Evolutionary conservation across 2,797 vertebrate genomes (phyloP), one percentile per base, ranked within the genome.

Genomic region (Phataginus tricuspis): DNA sequence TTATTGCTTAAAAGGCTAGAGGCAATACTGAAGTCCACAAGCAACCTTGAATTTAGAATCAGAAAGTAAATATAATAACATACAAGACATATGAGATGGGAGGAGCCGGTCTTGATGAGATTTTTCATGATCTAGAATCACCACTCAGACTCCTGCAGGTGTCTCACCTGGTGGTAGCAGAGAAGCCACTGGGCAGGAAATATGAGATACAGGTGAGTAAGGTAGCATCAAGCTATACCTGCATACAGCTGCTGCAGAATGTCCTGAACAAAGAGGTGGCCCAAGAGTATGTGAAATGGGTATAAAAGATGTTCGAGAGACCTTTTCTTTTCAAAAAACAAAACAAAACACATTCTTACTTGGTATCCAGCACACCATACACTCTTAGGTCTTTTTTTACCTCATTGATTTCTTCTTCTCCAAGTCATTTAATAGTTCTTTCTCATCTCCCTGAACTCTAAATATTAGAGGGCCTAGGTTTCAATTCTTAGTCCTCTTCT

Each of bases 41-140:
- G 51, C 55, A 97, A 75, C 39, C 57, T 0, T 75, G 74, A 93
- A 91, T 86, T 94, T 83, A 86, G 9, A 94, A 75, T 79, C 51
- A 77, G 63, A 68, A 86, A n/a, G 51, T 42, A 92, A 72, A 39
- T 45, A 9, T 37, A 78, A 51, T 42, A 85, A 53, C 29, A 77
- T 57, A 71, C 16, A 90, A 59, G n/a, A 69, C n/a, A 71, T 85
- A 59, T 74, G 49, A 69, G 63, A 75, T 72, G 42, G 23, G 21
- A 68, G 21, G 6, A 84, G 9, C n/a, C 61, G 85, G 5, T 11
- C 29, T 61, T 68, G 11, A 84, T n/a, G n/a, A n/a, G 74, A 14
- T 64, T 87, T 18, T 49, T 64, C 18, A 51, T 55, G 34, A 90
- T 63, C 19, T 86, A 71, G 37, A 91, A 84, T 94, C 71, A 83